phyloP scores from a whole-genome alignment of 2,888 invertebrate genomes.

The Callyntrura guangdongensis region DNA sequence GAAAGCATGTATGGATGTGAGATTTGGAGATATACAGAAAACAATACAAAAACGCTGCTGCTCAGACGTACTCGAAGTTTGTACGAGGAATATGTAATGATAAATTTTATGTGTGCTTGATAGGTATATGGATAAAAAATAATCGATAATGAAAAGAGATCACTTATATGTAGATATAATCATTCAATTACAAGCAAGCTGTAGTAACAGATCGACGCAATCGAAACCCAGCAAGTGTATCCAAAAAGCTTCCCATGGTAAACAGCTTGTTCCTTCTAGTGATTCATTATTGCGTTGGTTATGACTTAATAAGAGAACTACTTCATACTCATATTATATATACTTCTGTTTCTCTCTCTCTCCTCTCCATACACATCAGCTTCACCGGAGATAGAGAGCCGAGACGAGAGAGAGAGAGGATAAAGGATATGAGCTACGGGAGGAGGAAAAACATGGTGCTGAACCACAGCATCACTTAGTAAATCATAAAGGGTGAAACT shows the following conservation, averaged over 20 bases:
- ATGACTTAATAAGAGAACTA: constrained; percentile 73
- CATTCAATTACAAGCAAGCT: constrained; percentile 61
- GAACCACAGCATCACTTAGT: constrained; percentile 70
- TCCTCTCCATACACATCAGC: background rate
- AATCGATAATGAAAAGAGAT: constrained; percentile 64
- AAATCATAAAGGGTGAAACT: constrained; percentile 74
- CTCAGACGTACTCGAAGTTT: background rate
- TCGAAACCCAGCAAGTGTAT: constrained; percentile 50
- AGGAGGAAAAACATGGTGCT: constrained; percentile 53
- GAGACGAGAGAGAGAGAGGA: constrained; percentile 31
- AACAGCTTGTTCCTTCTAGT: constrained; percentile 68
- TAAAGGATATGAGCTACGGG: constrained; percentile 50
- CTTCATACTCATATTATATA: constrained; percentile 51
- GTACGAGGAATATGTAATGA: constrained; percentile 18
- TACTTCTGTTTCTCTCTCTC: background rate
- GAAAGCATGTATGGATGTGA: too few species aligned
- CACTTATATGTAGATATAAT: constrained; percentile 45
- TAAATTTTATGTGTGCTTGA: constrained; percentile 32
- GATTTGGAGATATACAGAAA: too few species aligned
- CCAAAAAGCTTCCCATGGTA: constrained; percentile 47
- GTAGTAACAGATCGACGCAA: constrained; percentile 34
- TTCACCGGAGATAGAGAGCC: constrained; percentile 9
- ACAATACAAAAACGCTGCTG: background rate
- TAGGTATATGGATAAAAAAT: background rate
- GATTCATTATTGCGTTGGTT: constrained; percentile 71